Conservation (phyloP, 2,113 vertebrate genomes). For the Cervus canadensis region DNA sequence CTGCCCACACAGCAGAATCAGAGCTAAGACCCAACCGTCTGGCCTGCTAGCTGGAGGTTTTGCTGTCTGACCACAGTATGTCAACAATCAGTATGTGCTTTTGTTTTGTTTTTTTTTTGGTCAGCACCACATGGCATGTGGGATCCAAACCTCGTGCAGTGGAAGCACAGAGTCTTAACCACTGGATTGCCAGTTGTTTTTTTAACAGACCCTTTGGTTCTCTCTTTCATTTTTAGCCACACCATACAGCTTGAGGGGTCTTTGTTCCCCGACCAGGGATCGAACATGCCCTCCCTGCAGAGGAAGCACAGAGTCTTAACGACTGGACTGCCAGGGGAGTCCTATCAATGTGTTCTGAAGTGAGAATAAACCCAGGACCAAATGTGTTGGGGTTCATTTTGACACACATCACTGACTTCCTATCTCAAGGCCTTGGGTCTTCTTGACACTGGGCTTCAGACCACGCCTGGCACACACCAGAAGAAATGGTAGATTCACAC, state of each 20-base stretch:
- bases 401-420: not conserved
- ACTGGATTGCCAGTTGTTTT: not conserved
- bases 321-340: not conserved
- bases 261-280: not conserved
- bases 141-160: not conserved
- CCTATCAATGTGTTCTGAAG: not conserved
- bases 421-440: not conserved
- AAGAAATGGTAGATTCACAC: not conserved
- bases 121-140: not conserved
- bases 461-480: not conserved
- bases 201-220: not conserved
- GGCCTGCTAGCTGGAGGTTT: not conserved
- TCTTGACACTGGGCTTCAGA: not conserved
- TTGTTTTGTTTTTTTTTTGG: not conserved
- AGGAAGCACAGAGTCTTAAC: not conserved
- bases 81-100: not conserved
- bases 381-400: not conserved
- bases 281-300: accelerated
- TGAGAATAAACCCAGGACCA: not conserved
- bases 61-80: not conserved
- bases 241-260: not conserved
- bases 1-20: not conserved
- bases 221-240: not conserved
- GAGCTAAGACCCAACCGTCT: not conserved
- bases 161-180: not conserved